These are phyloP conservation scores for Helarctos malayanus DNA, from an alignment of 2,797 vertebrate species.

Conservation along the genomic window DNA sequence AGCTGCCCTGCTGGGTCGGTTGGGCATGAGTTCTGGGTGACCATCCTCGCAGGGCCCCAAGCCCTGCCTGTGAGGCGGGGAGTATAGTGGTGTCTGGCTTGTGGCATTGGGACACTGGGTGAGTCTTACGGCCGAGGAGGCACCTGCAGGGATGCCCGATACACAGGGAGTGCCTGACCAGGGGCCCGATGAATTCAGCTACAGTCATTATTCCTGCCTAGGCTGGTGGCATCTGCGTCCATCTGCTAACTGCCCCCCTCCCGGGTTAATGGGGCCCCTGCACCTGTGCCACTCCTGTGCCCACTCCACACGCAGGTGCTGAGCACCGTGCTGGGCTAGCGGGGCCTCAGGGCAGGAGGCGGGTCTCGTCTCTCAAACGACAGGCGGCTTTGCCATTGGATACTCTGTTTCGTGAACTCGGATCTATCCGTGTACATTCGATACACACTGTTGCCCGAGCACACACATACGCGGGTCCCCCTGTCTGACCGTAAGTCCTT, in stretches of 20 bases:
- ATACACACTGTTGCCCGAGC: neutral
- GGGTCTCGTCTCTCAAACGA: neutral
- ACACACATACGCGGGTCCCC: no score
- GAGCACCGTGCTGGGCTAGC: accelerated
- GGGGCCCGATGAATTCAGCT: neutral
- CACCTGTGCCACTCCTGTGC: neutral
- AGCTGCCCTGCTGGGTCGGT: no score
- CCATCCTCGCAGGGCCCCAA: neutral
- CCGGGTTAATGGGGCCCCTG: accelerated
- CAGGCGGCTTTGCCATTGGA: no score
- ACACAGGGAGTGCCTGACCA: accelerated
- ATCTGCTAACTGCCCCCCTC: neutral
- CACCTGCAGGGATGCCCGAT: accelerated
- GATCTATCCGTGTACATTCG: neutral
- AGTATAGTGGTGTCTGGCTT: accelerated
- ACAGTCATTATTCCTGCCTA: neutral
- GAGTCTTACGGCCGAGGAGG: accelerated
- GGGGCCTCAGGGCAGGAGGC: neutral
- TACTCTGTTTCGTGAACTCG: no score
- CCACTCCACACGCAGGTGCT: no score
- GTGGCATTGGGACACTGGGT: accelerated
- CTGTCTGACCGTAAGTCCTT: neutral
- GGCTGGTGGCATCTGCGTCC: neutral
- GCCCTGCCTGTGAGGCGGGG: neutral
- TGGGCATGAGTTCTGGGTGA: no score